Percentiles rank a stretch among this genome's conserved stretches.
Evolutionary conservation across 64 coral and sea anemone species (phyloP).

Genomic region (Trachythela sp.): DNA sequence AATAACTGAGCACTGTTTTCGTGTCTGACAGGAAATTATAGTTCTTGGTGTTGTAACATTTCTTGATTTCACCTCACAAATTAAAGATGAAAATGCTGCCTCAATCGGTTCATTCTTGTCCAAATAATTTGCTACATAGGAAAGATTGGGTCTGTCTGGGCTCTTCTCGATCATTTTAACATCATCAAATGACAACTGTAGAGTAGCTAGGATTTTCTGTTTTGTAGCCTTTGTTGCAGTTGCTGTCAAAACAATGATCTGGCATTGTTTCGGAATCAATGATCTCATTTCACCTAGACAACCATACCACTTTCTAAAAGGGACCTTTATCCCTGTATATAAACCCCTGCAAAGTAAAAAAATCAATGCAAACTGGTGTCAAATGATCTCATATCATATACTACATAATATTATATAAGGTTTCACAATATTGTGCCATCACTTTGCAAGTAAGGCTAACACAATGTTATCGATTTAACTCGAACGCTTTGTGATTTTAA

Average conservation of each 20-base stretch:
- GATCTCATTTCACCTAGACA: no score
- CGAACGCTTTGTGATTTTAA: no score
- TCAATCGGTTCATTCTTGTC: neutral
- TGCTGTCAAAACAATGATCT: no score
- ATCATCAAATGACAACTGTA: neutral
- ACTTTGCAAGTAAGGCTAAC: no score
- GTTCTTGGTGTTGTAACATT: neutral
- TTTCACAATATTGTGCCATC: no score
- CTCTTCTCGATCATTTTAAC: neutral
- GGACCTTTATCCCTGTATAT: neutral
- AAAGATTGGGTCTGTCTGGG: neutral
- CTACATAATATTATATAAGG: no score
- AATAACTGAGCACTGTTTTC: constrained; percentile 68
- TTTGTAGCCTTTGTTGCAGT: neutral
- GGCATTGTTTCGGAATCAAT: no score
- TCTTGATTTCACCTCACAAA: neutral
- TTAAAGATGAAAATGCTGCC: neutral
- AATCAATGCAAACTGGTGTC: no score
- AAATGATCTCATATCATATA: no score
- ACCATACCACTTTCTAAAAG: neutral
- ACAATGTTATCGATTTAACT: no score
- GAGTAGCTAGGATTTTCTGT: neutral
- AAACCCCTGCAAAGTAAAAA: neutral
- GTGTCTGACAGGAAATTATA: constrained; percentile 63
- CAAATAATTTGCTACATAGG: neutral